These are phyloP conservation scores for Molorchus minor DNA, from an alignment of 2,888 invertebrate species.

Conservation along the genomic window DNA sequence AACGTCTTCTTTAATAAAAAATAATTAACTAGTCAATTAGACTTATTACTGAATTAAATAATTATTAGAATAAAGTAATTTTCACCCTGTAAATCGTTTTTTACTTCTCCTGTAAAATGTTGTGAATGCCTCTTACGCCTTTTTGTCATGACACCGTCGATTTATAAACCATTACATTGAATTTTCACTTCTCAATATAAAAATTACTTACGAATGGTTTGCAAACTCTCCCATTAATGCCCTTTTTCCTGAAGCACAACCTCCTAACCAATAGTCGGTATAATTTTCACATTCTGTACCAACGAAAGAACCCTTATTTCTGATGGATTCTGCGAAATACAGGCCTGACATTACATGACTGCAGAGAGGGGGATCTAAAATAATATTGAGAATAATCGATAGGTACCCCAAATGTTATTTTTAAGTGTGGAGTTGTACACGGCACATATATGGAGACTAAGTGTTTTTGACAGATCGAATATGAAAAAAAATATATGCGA, in stretches of 20 bases:
- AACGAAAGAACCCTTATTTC: constrained; percentile 66
- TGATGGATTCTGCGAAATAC: constrained; percentile 72
- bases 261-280: constrained; percentile 64
- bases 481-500: too few species aligned
- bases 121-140: too few species aligned
- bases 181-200: not conserved
- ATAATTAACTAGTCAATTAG: too few species aligned
- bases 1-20: too few species aligned
- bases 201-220: constrained; percentile 47
- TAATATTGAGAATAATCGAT: constrained; percentile 13
- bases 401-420: not conserved
- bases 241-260: constrained; percentile 58
- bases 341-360: constrained; percentile 70
- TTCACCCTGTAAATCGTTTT: too few species aligned
- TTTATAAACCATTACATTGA: too few species aligned
- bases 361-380: constrained; percentile 66
- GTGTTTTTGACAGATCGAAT: too few species aligned
- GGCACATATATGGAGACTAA: too few species aligned
- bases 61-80: too few species aligned
- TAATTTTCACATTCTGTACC: constrained; percentile 70
- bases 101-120: too few species aligned
- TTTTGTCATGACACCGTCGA: too few species aligned
- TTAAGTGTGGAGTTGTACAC: not conserved
- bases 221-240: constrained; percentile 58
- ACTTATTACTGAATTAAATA: too few species aligned